Evolutionary conservation across 1,140 invertebrate species (phyloP), one percentile per base, ranked within the genome.

Genomic region (Caerostris extrusa): DNA sequence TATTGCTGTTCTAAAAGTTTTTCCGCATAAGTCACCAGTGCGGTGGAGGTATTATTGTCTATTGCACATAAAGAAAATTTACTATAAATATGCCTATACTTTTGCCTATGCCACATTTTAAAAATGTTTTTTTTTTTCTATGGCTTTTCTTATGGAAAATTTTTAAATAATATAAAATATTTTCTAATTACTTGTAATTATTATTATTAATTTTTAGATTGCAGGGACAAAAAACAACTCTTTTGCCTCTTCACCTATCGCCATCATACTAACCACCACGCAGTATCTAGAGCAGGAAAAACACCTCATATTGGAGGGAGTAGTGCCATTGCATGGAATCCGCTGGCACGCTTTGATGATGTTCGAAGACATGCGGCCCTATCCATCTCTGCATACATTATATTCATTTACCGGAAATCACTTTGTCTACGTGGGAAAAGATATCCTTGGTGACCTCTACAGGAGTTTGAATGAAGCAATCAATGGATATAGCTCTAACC

Each of bases 371-470:
- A 34, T 7, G 17, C 5, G 0, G 34, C 7, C 14, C 5, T 2
- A 14, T 5, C 14, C 12, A 5, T 67, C 57, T 3, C 5, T 56
- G 19, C 50, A 58, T n/a, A n/a, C 19, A 7, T 6, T 93, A 4
- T 93, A 83, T 55, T 57, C 5, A 8, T 5, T 69, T 12, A 93
- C 83, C 19, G 19, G 56, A 0, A 64, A 61, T 3, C 50, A 77
- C 4, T 93, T 93, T 8, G 17, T 87, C 7, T 53, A 34, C 19
- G 5, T 93, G 14, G 56, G 19, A 53, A 5, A 7, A 3, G 81
- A 92, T 67, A 12, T n/a, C 53, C 58, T 92, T 6, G 57, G 69
- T 10, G 61, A 92, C 19, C n/a, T 92, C 53, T 85, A 92, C 60
- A 64, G 61, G n/a, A 34, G 77, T n/a, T 92, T 92, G 34, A 7